Percentiles rank a stretch among this genome's conserved stretches.
Evolutionary conservation across 2,113 vertebrate genomes (phyloP).

Genomic region (Datnioides undecimradiatus): DNA sequence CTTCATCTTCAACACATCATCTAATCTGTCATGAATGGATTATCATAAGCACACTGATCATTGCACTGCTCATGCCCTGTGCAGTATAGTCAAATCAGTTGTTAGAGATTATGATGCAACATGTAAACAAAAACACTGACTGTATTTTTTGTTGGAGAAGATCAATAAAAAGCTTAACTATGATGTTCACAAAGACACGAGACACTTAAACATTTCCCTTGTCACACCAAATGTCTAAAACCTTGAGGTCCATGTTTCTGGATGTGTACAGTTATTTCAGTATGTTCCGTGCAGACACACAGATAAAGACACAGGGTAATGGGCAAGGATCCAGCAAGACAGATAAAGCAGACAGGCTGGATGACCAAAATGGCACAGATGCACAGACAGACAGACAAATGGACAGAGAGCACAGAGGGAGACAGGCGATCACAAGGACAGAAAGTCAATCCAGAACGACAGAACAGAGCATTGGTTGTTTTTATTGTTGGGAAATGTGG

Average conservation of each 20-base stretch:
- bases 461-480: constrained; percentile 66
- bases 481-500: constrained; percentile 42
- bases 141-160: neutral
- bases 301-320: constrained; percentile 8
- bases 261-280: neutral
- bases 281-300: neutral
- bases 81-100: constrained; percentile 21
- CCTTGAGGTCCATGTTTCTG: constrained; percentile 1
- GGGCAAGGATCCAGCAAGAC: constrained; percentile 45
- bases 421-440: constrained; percentile 48
- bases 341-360: constrained; percentile 33
- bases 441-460: constrained; percentile 39
- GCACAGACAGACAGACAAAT: neutral
- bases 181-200: neutral
- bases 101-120: constrained; percentile 10
- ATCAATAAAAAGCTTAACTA: neutral
- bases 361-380: constrained; percentile 23
- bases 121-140: constrained; percentile 1
- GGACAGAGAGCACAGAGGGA: constrained; percentile 30
- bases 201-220: neutral
- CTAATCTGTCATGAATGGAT: constrained; percentile 53
- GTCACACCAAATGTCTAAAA: neutral
- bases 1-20: constrained; percentile 44
- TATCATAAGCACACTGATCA: constrained; percentile 33
- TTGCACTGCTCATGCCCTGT: constrained; percentile 33